Evolutionary conservation across 2,113 vertebrate genomes (phyloP), one percentile per base, ranked within the genome.

Genomic region (Gorilla gorilla): DNA sequence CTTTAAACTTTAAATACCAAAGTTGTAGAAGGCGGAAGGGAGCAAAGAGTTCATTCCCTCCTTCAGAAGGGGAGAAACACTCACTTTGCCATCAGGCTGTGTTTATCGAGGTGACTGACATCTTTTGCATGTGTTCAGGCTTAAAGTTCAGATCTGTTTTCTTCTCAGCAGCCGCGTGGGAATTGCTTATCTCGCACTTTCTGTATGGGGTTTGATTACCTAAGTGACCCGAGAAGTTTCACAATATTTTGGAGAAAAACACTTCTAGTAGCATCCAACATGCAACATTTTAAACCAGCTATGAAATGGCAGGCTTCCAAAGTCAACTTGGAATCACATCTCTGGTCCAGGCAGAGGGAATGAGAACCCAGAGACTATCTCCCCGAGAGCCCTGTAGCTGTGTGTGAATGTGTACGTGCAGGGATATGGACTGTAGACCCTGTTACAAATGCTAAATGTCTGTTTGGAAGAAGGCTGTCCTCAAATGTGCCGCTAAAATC

Each of bases 71-170:
- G 32, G 5, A 70, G 7, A 61, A 80, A 30, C 8, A 80, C 75
- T 76, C 40, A 18, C 40, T 97, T 94, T 97, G 92, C 45, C 84
- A 11, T 95, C 68, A 92, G 70, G 55, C 22, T 87, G 40, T 61
- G 52, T 94, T 84, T 86, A 61, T 68, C 35, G 2, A 76, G 55
- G 85, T 78, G 50, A 94, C 64, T 90, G 18, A 55, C 35, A 6
- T 86, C 81, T 82, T 94, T 72, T n/a, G n/a, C 64, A 81, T 73
- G 80, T 70, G 23, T 92, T 96, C 45, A 85, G 35, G 85, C 27
- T 72, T 88, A 97, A 98, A 96, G 94, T 76, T 92, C 97, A 97
- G 57, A 61, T 75, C 75, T 94, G 70, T 93, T 96, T 95, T 90
- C 75, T 96, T 88, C 68, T 61, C 48, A 80, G 72, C 57, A 88